Percentiles rank a stretch among this genome's conserved stretches.
These are phyloP conservation scores for Dendrocincla tyrannina DNA, from an alignment of 2,797 vertebrate species.

Conservation along the genomic window DNA sequence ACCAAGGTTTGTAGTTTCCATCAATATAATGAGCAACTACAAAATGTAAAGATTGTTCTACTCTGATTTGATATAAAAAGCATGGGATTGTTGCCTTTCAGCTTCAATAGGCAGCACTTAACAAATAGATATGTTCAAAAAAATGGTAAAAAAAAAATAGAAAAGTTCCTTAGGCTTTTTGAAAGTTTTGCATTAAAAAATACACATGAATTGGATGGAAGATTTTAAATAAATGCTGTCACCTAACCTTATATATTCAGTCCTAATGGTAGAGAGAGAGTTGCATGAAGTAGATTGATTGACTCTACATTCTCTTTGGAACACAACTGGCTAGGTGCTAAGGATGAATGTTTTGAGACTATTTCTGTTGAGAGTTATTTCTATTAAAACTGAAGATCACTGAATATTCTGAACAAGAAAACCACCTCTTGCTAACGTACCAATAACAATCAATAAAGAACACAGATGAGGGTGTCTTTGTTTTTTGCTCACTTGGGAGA, in stretches of 20 bases:
- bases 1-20: constrained; percentile 38
- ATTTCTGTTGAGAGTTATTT: background rate
- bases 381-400: background rate
- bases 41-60: constrained; percentile 54
- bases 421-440: background rate
- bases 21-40: constrained; percentile 63
- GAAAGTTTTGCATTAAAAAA: background rate
- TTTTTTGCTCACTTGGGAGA: constrained; percentile 13
- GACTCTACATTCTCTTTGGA: background rate
- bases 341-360: background rate
- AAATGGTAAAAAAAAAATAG: background rate
- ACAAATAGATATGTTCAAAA: background rate
- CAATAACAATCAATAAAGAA: constrained; percentile 15
- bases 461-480: background rate
- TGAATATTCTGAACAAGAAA: background rate
- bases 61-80: constrained; percentile 47
- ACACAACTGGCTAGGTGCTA: background rate
- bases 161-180: constrained; percentile 7
- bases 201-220: background rate
- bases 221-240: background rate
- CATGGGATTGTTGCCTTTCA: constrained; percentile 20
- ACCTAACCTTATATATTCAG: background rate
- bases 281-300: background rate
- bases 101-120: background rate
- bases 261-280: background rate